Conservation (phyloP, 1,140 invertebrate species). For the Liolophura sinensis region DNA sequence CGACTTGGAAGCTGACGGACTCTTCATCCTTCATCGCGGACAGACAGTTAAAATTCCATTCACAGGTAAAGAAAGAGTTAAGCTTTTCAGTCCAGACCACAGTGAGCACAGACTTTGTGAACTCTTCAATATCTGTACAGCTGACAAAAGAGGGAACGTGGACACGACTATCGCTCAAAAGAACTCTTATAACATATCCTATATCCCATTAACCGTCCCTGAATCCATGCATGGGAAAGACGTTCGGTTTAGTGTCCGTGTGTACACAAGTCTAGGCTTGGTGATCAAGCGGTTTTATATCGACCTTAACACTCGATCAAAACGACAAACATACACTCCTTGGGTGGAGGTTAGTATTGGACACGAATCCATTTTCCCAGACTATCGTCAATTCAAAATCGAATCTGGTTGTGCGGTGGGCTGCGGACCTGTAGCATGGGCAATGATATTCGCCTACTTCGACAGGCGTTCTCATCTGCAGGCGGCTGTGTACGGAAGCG, state of each 20-base stretch:
- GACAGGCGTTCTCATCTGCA: constrained; percentile 14
- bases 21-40: background rate
- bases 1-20: background rate
- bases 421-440: constrained; percentile 27
- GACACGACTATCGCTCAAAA: background rate
- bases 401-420: constrained; percentile 15
- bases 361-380: constrained; percentile 10
- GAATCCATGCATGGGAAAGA: background rate
- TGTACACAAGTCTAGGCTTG: too few relatives aligned
- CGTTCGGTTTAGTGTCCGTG: background rate
- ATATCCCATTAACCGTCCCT: background rate
- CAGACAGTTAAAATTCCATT: background rate
- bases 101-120: background rate
- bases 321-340: constrained; percentile 8
- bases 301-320: constrained; percentile 8
- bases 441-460: constrained; percentile 23
- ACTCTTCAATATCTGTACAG: background rate
- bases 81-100: background rate
- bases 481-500: background rate
- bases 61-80: background rate
- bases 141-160: background rate
- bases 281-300: constrained; percentile 2
- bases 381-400: constrained; percentile 17
- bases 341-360: constrained; percentile 10
- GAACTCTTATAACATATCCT: background rate